Percentiles rank a stretch among this genome's conserved stretches.
Conservation (phyloP, 2,888 invertebrate species). For the Brachypalpus laphriformis region DNA sequence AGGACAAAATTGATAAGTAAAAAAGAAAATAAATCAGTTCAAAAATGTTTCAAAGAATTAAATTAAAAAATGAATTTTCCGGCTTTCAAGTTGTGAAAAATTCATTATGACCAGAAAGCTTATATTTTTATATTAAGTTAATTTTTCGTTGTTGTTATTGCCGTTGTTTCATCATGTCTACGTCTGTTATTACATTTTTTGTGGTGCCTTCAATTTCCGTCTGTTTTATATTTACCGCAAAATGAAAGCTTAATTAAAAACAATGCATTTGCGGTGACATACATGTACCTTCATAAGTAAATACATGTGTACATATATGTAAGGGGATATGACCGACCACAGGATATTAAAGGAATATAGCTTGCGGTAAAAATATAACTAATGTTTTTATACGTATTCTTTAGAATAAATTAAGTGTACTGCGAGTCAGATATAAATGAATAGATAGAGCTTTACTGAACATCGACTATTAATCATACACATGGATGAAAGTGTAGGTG, state of each 20-base stretch:
- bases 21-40: conserved; percentile 49
- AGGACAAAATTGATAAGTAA: conserved; percentile 1
- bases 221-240: conserved; percentile 72
- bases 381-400: too few species aligned
- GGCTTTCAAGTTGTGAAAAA: conserved; percentile 73
- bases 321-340: not conserved
- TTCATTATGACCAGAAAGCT: conserved; percentile 68
- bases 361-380: not conserved
- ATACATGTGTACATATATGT: not conserved
- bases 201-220: conserved; percentile 73
- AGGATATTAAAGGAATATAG: not conserved
- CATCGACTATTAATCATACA: too few species aligned
- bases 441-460: too few species aligned
- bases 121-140: conserved; percentile 70
- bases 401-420: too few species aligned
- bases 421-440: too few species aligned
- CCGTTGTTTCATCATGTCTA: conserved; percentile 52
- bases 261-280: conserved; percentile 73
- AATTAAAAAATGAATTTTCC: conserved; percentile 74
- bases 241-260: conserved; percentile 74
- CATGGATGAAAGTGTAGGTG: too few species aligned
- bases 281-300: not conserved
- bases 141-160: conserved; percentile 59
- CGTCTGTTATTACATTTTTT: conserved; percentile 65
- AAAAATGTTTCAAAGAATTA: conserved; percentile 71